Conservation (phyloP, 1,140 invertebrate genomes). For the Drosophila ercepeae region DNA sequence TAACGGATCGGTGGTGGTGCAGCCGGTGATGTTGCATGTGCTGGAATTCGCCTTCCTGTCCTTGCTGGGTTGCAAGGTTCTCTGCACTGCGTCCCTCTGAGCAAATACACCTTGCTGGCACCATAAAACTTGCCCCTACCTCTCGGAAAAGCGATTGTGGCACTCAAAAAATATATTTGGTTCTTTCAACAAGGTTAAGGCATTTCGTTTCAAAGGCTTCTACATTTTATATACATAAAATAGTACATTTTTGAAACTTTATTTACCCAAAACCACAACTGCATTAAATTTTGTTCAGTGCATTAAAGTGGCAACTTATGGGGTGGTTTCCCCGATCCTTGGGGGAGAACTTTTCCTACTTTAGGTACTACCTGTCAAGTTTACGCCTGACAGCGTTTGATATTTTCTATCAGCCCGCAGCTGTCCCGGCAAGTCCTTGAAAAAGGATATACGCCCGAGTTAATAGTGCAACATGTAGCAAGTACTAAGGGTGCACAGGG, state of each 20-base stretch:
- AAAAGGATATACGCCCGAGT: slow-evolving; percentile 56
- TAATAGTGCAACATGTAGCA: slow-evolving; percentile 51
- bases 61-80: slow-evolving; percentile 30
- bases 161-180: neutral
- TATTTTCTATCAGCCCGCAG: slow-evolving; percentile 55
- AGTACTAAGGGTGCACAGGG: slow-evolving; percentile 8
- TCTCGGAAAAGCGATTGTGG: slow-evolving; percentile 63
- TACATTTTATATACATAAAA: too few relatives aligned
- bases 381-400: slow-evolving; percentile 71
- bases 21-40: slow-evolving; percentile 38
- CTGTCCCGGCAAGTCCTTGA: slow-evolving; percentile 58
- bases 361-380: slow-evolving; percentile 74
- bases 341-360: slow-evolving; percentile 57
- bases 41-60: slow-evolving; percentile 57
- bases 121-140: slow-evolving; percentile 42
- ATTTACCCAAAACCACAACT: too few relatives aligned
- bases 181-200: too few relatives aligned
- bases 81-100: slow-evolving; percentile 42
- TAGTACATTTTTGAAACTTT: too few relatives aligned
- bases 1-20: slow-evolving; percentile 58
- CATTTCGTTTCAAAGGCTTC: too few relatives aligned
- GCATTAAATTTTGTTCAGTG: slow-evolving; percentile 15
- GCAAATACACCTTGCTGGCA: slow-evolving; percentile 74
- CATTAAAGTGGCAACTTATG: slow-evolving; percentile 42
- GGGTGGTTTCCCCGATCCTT: slow-evolving; percentile 41